A percentile compares a stretch with the other conserved stretches of the same genome.
Evolutionary conservation across 1,140 invertebrate species (phyloP).

Genomic region (Choristoneura fumiferana): DNA sequence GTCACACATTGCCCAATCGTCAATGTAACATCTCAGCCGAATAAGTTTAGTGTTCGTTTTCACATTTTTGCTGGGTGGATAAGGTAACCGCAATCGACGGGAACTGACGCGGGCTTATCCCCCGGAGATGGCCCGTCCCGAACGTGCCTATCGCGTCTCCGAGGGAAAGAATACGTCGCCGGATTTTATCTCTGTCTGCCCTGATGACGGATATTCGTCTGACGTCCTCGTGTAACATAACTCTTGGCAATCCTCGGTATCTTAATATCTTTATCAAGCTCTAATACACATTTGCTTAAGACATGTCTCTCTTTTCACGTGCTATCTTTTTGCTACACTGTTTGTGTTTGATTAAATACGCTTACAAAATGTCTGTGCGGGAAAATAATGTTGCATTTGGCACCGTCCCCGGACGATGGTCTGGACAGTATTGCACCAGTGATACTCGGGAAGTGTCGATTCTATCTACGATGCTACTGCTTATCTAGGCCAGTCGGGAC

Average conservation of each 20-base stretch:
- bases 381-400: conserved; percentile 14
- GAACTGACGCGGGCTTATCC: conserved; percentile 30
- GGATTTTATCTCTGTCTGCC: conserved; percentile 9
- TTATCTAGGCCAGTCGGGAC: conserved; percentile 1
- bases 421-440: conserved; percentile 6
- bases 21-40: conserved; percentile 3
- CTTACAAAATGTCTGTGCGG: background rate
- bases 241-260: conserved; percentile 1
- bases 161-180: conserved; percentile 10
- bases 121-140: conserved; percentile 17
- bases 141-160: conserved; percentile 1
- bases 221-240: conserved; percentile 9
- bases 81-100: conserved; percentile 28
- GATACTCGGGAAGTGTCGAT: background rate
- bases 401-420: background rate
- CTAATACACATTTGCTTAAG: conserved; percentile 1
- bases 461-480: conserved; percentile 8
- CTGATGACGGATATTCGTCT: conserved; percentile 14
- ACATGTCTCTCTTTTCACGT: background rate
- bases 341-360: background rate
- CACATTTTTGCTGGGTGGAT: conserved; percentile 22
- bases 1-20: background rate
- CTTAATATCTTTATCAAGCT: conserved; percentile 5
- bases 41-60: conserved; percentile 22
- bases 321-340: background rate